These are phyloP conservation scores for Lophotis ruficrista DNA, from an alignment of 2,113 vertebrate species.

Conservation along the genomic window DNA sequence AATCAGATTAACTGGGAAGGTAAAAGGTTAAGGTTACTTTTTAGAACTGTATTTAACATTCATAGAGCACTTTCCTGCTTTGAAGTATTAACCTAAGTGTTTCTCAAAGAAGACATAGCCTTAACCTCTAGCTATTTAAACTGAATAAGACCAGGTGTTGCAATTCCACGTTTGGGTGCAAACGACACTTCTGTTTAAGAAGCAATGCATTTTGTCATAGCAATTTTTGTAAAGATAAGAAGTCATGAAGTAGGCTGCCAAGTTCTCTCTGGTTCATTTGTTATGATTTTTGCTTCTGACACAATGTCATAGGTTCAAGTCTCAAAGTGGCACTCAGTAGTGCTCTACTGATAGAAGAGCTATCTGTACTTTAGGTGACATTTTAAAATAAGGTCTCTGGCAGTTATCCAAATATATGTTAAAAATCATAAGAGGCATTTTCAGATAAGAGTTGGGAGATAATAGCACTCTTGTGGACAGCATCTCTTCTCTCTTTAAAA, in stretches of 20 bases:
- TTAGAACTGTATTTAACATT: neutral
- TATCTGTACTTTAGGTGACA: conserved; percentile 36
- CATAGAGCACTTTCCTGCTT: neutral
- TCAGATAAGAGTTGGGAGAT: conserved; percentile 21
- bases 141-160: neutral
- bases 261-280: conserved; percentile 23
- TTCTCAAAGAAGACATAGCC: neutral
- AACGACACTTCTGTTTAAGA: neutral
- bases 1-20: neutral
- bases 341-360: neutral
- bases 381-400: conserved; percentile 53
- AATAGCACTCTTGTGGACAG: neutral
- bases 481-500: neutral
- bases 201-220: neutral
- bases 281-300: conserved; percentile 31
- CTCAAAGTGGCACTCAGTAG: neutral
- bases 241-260: neutral
- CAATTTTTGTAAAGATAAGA: conserved; percentile 38
- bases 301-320: conserved; percentile 18
- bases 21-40: neutral
- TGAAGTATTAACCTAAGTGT: neutral
- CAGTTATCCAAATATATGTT: conserved; percentile 34
- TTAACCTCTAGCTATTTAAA: neutral
- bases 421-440: conserved; percentile 44
- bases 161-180: neutral